A percentile compares a stretch with the other conserved stretches of the same genome.
Conservation (phyloP, 2,113 vertebrate genomes). For the Mustela nigripes region DNA sequence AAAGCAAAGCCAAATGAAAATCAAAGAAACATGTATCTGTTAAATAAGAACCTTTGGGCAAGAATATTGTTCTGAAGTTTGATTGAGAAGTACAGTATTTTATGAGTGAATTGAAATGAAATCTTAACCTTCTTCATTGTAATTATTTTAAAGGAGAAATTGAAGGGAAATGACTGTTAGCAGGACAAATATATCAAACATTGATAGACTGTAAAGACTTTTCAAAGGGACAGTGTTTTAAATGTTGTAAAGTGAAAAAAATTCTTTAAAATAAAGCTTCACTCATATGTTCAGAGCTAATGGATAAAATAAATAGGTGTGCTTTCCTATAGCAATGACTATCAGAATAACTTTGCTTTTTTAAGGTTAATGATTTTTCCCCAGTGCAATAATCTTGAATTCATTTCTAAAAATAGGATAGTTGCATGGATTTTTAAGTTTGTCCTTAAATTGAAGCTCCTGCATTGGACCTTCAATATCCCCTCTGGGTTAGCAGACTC, state of each 20-base stretch:
- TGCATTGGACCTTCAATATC: background rate
- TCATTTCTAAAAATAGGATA: background rate
- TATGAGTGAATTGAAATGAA: background rate
- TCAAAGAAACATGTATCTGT: background rate
- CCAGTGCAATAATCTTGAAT: background rate
- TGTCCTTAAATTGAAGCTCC: background rate
- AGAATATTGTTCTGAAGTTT: conserved; percentile 2
- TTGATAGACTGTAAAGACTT: background rate
- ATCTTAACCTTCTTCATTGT: background rate
- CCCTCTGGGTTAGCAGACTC: background rate
- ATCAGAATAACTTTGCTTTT: background rate
- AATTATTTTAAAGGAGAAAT: background rate
- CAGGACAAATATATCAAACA: background rate
- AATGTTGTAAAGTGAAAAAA: background rate
- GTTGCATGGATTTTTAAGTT: background rate
- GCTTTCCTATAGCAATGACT: background rate
- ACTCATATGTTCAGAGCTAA: conserved; percentile 5
- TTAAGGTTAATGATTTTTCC: background rate
- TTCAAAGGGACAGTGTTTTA: background rate
- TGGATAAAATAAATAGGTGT: background rate
- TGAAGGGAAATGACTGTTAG: background rate
- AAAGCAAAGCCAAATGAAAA: conserved; percentile 8
- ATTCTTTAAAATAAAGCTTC: background rate
- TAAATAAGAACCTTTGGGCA: background rate
- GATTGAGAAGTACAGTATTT: background rate